Evolutionary conservation across 2,797 vertebrate genomes (phyloP).

Genomic region (Spondyliosoma cantharus): DNA sequence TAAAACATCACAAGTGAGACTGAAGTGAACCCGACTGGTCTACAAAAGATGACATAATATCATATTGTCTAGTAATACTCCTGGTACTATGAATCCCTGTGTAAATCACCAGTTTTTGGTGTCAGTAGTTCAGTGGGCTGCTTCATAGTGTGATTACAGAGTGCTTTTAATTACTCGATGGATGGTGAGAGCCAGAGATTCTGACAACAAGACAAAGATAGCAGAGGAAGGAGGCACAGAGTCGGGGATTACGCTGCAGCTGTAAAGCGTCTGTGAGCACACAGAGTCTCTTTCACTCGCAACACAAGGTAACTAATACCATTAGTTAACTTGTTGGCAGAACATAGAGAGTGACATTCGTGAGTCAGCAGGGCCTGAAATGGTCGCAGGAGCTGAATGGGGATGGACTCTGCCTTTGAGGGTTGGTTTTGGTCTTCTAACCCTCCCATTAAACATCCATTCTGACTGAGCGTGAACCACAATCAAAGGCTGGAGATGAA

Average conservation of each 20-base stretch:
- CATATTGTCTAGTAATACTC: neutral
- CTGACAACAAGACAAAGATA: conserved; percentile 61
- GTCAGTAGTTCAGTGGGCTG: conserved; percentile 55
- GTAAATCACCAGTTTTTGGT: conserved; percentile 35
- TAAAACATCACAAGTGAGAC: conserved; percentile 7
- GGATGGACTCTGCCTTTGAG: conserved; percentile 4
- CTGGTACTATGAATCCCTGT: neutral
- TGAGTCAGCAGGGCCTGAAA: conserved; percentile 31
- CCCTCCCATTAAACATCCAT: neutral
- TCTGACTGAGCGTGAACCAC: conserved; percentile 13
- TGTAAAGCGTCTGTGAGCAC: conserved; percentile 73
- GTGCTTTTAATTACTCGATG: conserved; percentile 65
- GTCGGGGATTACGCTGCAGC: conserved; percentile 67
- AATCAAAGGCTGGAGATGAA: neutral
- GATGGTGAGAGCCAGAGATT: conserved; percentile 58
- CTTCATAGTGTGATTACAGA: conserved; percentile 41
- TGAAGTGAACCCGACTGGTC: neutral
- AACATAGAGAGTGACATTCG: conserved; percentile 33
- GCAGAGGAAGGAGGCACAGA: conserved; percentile 51
- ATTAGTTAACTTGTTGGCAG: conserved; percentile 50
- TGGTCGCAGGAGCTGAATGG: conserved; percentile 17
- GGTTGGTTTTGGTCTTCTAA: conserved; percentile 10
- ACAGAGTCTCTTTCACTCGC: conserved; percentile 43
- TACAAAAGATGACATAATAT: neutral
- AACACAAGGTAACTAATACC: conserved; percentile 55